phyloP scores from a whole-genome alignment of 2,888 invertebrate genomes.

The Hermodice carunculata region DNA sequence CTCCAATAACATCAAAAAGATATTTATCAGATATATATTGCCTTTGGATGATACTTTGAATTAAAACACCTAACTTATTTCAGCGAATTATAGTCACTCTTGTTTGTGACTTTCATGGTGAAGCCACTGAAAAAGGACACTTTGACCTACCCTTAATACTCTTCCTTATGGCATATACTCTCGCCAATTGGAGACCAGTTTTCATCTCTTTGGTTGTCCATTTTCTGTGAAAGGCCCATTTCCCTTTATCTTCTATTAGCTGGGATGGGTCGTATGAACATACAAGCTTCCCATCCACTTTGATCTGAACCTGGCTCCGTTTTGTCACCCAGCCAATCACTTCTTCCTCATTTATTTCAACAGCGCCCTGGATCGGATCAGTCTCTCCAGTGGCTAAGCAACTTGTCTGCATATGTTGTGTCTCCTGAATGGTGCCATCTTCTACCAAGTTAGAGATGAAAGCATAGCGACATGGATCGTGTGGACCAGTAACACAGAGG shows the following conservation, averaged over 20 bases:
- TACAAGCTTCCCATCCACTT: slow-evolving; percentile 38
- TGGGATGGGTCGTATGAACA: slow-evolving; percentile 25
- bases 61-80: too few relatives aligned
- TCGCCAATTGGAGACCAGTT: slow-evolving; percentile 43
- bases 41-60: too few relatives aligned
- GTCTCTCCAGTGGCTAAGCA: slow-evolving; percentile 44
- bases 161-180: slow-evolving; percentile 40
- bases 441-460: slow-evolving; percentile 43
- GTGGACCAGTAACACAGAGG: slow-evolving; percentile 45
- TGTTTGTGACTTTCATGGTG: too few relatives aligned
- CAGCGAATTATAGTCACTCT: too few relatives aligned
- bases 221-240: slow-evolving; percentile 39
- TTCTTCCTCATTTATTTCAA: slow-evolving; percentile 27
- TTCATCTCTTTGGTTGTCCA: slow-evolving; percentile 42
- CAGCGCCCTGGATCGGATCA: slow-evolving; percentile 16
- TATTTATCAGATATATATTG: too few relatives aligned
- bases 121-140: too few relatives aligned
- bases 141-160: neutral
- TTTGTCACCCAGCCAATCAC: slow-evolving; percentile 45
- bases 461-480: slow-evolving; percentile 51
- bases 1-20: too few relatives aligned
- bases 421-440: slow-evolving; percentile 4
- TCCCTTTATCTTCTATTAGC: slow-evolving; percentile 31
- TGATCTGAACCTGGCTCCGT: slow-evolving; percentile 38
- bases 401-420: neutral